These are phyloP conservation scores for Boloria selene DNA, from an alignment of 2,888 invertebrate genomes.

Conservation along the genomic window DNA sequence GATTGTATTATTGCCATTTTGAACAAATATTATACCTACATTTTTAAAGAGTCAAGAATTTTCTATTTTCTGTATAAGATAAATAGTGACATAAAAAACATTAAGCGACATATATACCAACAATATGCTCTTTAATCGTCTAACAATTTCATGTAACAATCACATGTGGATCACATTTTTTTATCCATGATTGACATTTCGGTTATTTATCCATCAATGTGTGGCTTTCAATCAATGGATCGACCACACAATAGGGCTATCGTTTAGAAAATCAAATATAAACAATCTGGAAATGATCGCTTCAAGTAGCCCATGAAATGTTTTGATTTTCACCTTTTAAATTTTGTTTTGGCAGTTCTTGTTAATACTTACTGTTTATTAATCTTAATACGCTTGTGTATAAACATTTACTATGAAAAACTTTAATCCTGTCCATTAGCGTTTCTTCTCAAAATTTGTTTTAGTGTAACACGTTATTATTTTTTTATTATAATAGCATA, in stretches of 20 bases:
- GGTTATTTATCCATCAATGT: slow-evolving; percentile 26
- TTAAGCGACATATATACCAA: background rate
- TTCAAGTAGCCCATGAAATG: slow-evolving; percentile 28
- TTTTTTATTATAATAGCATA: no score
- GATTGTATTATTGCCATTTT: no score
- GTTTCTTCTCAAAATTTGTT: no score
- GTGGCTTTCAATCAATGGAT: slow-evolving; percentile 26
- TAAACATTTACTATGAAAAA: no score
- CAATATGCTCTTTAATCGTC: background rate
- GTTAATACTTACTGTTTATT: background rate
- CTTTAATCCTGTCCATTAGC: no score
- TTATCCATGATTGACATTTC: slow-evolving; percentile 22
- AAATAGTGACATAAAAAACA: no score
- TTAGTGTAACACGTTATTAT: no score
- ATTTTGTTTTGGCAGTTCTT: slow-evolving; percentile 11
- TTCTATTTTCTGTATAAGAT: no score
- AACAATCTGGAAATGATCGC: slow-evolving; percentile 34
- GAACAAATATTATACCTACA: no score
- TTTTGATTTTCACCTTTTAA: slow-evolving; percentile 21
- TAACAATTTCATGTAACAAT: slow-evolving; percentile 4
- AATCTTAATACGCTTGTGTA: no score
- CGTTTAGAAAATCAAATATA: slow-evolving; percentile 24
- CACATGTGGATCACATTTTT: slow-evolving; percentile 5
- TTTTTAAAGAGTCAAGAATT: no score
- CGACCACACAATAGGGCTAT: slow-evolving; percentile 34